A percentile compares a stretch with the other conserved stretches of the same genome.
phyloP scores from a whole-genome alignment of 2,888 invertebrate species.

The Brachyptera risi region DNA sequence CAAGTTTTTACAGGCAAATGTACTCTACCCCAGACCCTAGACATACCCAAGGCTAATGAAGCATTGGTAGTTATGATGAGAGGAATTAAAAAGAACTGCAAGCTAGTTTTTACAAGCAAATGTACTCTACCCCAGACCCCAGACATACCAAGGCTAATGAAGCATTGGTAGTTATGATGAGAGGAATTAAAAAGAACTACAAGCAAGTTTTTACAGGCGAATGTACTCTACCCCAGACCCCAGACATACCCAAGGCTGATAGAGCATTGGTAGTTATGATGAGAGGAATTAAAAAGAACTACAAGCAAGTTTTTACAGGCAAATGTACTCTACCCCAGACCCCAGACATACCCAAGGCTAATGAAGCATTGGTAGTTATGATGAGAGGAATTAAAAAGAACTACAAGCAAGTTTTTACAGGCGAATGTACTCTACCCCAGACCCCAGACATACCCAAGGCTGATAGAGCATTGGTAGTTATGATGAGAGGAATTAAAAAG shows the following conservation, averaged over 20 bases:
- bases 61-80: constrained; percentile 13
- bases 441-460: too few species aligned
- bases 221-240: too few species aligned
- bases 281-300: constrained; percentile 17
- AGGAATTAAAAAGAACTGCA: constrained; percentile 18
- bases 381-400: constrained; percentile 17
- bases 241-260: too few species aligned
- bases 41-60: too few species aligned
- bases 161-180: constrained; percentile 9
- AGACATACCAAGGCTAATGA: too few species aligned
- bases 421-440: too few species aligned
- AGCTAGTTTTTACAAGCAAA: constrained; percentile 13
- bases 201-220: constrained; percentile 18
- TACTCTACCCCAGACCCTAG: too few species aligned
- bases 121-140: too few species aligned
- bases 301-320: constrained; percentile 14
- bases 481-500: constrained; percentile 17
- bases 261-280: constrained; percentile 11
- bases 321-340: too few species aligned
- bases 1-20: too few species aligned
- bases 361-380: constrained; percentile 8
- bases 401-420: constrained; percentile 14
- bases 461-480: not conserved
- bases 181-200: constrained; percentile 18
- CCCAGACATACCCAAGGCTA: too few species aligned